Evolutionary conservation across 37 sponge, comb jelly and placozoan species (phyloP), one percentile per base, ranked within the genome.

Genomic region (Chondrilla cf. caribensis): DNA sequence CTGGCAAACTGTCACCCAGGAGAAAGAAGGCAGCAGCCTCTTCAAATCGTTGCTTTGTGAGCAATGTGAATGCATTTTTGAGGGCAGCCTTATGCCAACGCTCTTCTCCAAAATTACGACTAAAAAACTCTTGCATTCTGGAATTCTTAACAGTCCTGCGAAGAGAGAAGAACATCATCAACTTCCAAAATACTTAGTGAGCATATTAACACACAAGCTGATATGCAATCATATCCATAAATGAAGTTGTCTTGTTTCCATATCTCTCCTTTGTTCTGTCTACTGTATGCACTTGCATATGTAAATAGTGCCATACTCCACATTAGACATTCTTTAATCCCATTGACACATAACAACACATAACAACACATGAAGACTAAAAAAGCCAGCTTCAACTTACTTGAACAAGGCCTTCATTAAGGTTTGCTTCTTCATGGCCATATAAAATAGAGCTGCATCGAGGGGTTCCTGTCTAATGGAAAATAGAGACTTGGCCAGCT

Each of bases 1-100:
- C 99, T 88, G 88, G 89, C 19, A 98, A 84, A 58, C 85, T 88
- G 54, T 77, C 88, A 15, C 89, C 94, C 1, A 98, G 86, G 38
- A 98, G 83, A 83, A 98, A 98, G 83, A 98, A 98, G 17, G 99
- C 99, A 51, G 96, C 99, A 39, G 99, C 96, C 11, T 93, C 84
- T 41, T 94, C 91, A 76, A 96, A 96, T 22, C 99, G 89, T 86
- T 98, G 99, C 87, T 93, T 90, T 2, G 89, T 84, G 8, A 98
- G 86, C 37, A 98, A 87, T 25, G 80, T 92, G 81, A 94, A 98
- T 11, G 99, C 99, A 83, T 98, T 98, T 70, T 98, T 98, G 22
- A 89, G 92, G 28, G 99, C 96, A 36, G 99, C 99, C 36, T 71
- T 92, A 38, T 83, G 85, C 99, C 99, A 98, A 0, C 99, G 88